Base-by-base conservation (phyloP, 2,888 invertebrate genomes). In the Dicycla oo region DNA sequence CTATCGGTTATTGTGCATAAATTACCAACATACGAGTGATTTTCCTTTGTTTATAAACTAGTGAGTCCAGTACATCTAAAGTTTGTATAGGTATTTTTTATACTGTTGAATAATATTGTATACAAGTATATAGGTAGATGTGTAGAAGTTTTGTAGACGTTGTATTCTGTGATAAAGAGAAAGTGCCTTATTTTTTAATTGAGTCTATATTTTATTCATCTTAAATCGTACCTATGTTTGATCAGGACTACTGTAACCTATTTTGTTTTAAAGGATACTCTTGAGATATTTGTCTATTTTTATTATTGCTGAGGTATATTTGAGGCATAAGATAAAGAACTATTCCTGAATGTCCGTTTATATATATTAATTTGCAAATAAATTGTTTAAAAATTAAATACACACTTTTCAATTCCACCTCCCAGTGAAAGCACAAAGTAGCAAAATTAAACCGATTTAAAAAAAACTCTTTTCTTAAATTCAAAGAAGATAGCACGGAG, bases 111-210 rank as follows among this genome's bases (percentile, higher is more conserved):
- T 86, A 82, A 75, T 49, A 75, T 73, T 72, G 34, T 77, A 68
- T 80, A 80, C 82, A 83, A 73, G 23, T 82, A 76, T 45, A 13
- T 70, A 78, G 65, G 23, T 80, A 78, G 65, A 30, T 80, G 80
- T 80, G 63, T 81, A 82, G 75, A 81, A 67, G 78, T 74, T 82
- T 83, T 79, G 88, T 92, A 91, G 90, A 81, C 84, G 88, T 88
- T 93, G 91, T 86, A 87, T 92, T 91, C 95, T 95, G 95, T 95
- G 95, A 95, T 95, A 95, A 91, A 89, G 87, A 90, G 85, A 90
- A n/a, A 86, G 95, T 95, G 95, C 95, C 95, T 95, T 95, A 93
- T 88, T 88, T 88, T 87, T 75, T 85, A 73, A 82, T 81, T 82
- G 69, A 73, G 70, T 82, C 63, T 79, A 73, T 80, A 69, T 78